Evolutionary conservation across 2,113 vertebrate species (phyloP), one percentile per base, ranked within the genome.

Genomic region (Macaca mulatta): DNA sequence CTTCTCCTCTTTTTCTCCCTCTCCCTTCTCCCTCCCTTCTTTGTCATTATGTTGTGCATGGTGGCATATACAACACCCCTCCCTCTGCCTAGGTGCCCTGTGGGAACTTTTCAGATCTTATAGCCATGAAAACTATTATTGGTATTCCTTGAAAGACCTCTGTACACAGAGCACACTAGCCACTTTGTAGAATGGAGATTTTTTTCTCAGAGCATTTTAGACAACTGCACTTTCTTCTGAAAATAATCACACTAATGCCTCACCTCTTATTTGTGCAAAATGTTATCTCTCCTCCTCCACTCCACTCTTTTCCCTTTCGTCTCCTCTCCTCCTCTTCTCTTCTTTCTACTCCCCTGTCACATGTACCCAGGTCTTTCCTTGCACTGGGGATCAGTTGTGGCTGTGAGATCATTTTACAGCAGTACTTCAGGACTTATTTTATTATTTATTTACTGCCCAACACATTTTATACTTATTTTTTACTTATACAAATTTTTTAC

Each of bases 331-430:
- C 30, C 64, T n/a, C 11, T 74, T 38, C 38, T 45, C 30, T 75
- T 48, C 38, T 23, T 78, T 22, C 18, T 18, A 4, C 16, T 52
- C 75, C 43, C 30, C 8, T 35, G 30, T n/a, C 16, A 50, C 18
- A 9, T 13, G 8, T 45, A 55, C 20, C 4, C 8, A 52, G 30
- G n/a, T 27, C 61, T 93, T 87, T 72, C 35, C 23, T 18, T 40
- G 18, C 35, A 0, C 78, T 80, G 74, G 79, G 22, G 40, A 17
- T 94, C n/a, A 38, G 3, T 22, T 80, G 48, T 52, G 18, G 9
- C n/a, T 87, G 14, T 81, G 86, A 96, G 72, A 69, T 82, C 14
- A 85, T 92, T 87, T 94, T 85, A 48, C 14, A 77, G 23, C 45
- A 50, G 40, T 61, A 90, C 59, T 59, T 40, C 5, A 69, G 16